phyloP scores from a whole-genome alignment of 2,888 invertebrate genomes.

The Blastobasis lacticolella region DNA sequence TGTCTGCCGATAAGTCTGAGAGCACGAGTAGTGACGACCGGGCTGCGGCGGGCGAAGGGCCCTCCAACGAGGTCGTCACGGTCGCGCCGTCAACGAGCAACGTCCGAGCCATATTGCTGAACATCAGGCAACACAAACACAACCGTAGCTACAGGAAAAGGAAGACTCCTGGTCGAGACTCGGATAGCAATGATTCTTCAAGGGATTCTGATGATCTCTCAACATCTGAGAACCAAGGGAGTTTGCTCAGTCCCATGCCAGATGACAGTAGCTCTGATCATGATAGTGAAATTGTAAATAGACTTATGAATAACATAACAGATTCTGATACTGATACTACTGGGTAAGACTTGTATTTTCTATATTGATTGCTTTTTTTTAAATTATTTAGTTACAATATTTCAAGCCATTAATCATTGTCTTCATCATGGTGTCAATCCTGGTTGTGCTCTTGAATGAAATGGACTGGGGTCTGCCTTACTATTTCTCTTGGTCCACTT shows the following conservation, averaged over 20 bases:
- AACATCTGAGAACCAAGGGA: slow-evolving; percentile 29
- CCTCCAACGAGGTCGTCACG: slow-evolving; percentile 49
- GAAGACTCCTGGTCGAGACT: slow-evolving; percentile 52
- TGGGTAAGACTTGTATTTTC: slow-evolving; percentile 31
- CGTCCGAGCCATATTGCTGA: slow-evolving; percentile 45
- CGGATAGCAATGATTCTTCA: slow-evolving; percentile 50
- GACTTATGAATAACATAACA: too few relatives aligned
- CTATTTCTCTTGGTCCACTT: neutral
- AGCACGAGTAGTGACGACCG: slow-evolving; percentile 59
- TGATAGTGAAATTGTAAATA: slow-evolving; percentile 27
- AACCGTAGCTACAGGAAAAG: slow-evolving; percentile 57
- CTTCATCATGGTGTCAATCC: too few relatives aligned
- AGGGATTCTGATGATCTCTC: slow-evolving; percentile 61
- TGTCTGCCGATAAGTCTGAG: slow-evolving; percentile 65
- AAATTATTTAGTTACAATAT: too few relatives aligned
- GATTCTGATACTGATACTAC: slow-evolving; percentile 33
- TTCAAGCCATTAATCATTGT: too few relatives aligned
- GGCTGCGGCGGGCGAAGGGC: slow-evolving; percentile 31
- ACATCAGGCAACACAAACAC: slow-evolving; percentile 44
- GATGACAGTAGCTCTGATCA: slow-evolving; percentile 23
- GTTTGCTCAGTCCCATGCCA: slow-evolving; percentile 22
- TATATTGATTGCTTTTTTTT: too few relatives aligned
- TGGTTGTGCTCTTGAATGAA: too few relatives aligned
- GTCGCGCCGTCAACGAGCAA: slow-evolving; percentile 54
- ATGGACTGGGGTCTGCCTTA: too few relatives aligned